Percentiles rank a stretch among this genome's conserved stretches.
These are phyloP conservation scores for Spodoptera litura DNA, from an alignment of 1,140 invertebrate species.

Conservation along the genomic window DNA sequence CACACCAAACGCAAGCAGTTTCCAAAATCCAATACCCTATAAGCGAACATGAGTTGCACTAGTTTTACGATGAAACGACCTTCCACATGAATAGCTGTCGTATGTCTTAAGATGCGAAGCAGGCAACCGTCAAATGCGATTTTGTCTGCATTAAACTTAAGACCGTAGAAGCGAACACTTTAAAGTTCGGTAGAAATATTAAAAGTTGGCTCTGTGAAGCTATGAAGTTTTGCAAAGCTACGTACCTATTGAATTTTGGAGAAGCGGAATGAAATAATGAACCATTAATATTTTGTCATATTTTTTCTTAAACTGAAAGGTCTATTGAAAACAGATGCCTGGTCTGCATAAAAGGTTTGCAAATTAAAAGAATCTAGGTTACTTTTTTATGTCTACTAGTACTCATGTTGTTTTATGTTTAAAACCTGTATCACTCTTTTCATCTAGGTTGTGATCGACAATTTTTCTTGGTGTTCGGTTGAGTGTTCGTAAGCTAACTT, in stretches of 20 bases:
- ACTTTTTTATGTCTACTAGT: too few relatives aligned
- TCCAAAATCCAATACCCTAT: constrained; percentile 25
- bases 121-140: constrained; percentile 36
- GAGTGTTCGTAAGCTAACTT: too few relatives aligned
- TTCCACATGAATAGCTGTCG: background rate
- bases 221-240: constrained; percentile 20
- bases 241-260: constrained; percentile 35
- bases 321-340: background rate
- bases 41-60: background rate
- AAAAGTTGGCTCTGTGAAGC: constrained; percentile 21
- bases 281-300: constrained; percentile 2
- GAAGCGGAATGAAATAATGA: constrained; percentile 38
- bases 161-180: constrained; percentile 15
- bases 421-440: too few relatives aligned
- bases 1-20: background rate
- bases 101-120: constrained; percentile 12
- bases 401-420: too few relatives aligned
- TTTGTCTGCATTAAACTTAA: constrained; percentile 39
- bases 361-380: too few relatives aligned
- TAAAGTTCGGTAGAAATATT: constrained; percentile 16
- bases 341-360: too few relatives aligned
- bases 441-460: too few relatives aligned
- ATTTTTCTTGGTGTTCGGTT: too few relatives aligned
- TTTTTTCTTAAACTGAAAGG: background rate
- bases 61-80: constrained; percentile 15